Percentiles rank a stretch among this genome's conserved stretches.
phyloP scores from a whole-genome alignment of 2,888 invertebrate genomes.

The Ischnura elegans region DNA sequence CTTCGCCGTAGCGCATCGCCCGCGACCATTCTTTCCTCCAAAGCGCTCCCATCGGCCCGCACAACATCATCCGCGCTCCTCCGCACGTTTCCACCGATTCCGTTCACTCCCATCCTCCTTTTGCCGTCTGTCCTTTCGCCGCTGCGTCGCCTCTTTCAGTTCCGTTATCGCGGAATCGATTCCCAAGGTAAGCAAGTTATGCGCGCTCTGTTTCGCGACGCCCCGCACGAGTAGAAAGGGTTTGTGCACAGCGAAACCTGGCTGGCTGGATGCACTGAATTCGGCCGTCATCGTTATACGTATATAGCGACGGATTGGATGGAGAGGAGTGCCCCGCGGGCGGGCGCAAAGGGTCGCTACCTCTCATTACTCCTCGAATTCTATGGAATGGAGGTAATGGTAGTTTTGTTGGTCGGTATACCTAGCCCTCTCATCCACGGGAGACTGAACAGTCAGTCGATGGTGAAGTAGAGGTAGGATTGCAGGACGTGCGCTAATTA shows the following conservation, averaged over 20 bases:
- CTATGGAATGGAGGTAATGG: not conserved
- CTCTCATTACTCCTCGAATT: not conserved
- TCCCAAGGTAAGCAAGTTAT: slow-evolving; percentile 55
- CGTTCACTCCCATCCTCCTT: not conserved
- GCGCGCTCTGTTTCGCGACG: slow-evolving; percentile 51
- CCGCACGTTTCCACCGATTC: too few relatives aligned
- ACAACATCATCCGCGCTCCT: too few relatives aligned
- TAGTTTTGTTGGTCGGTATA: not conserved
- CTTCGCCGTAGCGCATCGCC: not conserved
- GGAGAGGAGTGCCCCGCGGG: not conserved
- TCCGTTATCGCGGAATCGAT: slow-evolving; percentile 48
- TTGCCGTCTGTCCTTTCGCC: not conserved
- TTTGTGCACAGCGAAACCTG: not conserved
- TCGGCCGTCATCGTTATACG: not conserved
- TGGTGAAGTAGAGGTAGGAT: not conserved
- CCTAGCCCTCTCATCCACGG: not conserved
- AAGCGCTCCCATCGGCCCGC: not conserved
- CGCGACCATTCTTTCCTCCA: not conserved
- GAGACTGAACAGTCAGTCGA: not conserved
- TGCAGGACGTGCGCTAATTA: not conserved
- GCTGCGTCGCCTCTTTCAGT: not conserved
- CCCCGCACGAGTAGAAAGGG: not conserved
- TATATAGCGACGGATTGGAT: not conserved
- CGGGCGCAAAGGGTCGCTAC: not conserved
- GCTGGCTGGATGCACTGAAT: not conserved